Evolutionary conservation across 2,797 vertebrate genomes (phyloP).

Genomic region (Toxotes lorentzi): DNA sequence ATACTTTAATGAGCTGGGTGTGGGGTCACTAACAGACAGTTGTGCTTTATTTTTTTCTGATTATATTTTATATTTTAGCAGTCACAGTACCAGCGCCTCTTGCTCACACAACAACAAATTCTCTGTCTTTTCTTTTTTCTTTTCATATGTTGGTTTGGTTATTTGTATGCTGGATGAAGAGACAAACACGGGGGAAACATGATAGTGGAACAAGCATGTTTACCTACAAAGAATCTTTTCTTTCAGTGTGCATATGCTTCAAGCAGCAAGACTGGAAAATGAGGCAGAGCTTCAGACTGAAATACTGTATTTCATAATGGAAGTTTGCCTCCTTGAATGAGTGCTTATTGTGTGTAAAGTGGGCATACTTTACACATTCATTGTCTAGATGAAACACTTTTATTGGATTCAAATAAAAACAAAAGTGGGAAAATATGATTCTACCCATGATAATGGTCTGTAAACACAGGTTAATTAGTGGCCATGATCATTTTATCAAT

Average conservation of each 20-base stretch:
- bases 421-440: neutral
- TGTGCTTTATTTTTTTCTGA: neutral
- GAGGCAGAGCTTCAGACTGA: neutral
- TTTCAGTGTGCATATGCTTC: neutral
- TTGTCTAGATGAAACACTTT: neutral
- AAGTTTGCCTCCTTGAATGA: neutral
- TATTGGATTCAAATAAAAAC: neutral
- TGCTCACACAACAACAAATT: neutral
- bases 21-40: neutral
- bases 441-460: neutral
- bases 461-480: constrained; percentile 24
- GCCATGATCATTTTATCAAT: constrained; percentile 29
- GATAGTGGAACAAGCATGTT: neutral
- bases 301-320: neutral
- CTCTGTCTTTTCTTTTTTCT: neutral
- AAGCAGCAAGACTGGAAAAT: neutral
- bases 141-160: neutral
- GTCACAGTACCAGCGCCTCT: neutral
- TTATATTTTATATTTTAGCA: neutral
- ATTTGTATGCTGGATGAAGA: neutral
- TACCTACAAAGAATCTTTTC: neutral
- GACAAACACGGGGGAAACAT: neutral
- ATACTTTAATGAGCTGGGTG: constrained; percentile 15
- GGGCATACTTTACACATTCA: neutral
- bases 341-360: neutral